A percentile compares a stretch with the other conserved stretches of the same genome.
phyloP scores from a whole-genome alignment of 2,888 invertebrate genomes.

The Phyto melanocephala region DNA sequence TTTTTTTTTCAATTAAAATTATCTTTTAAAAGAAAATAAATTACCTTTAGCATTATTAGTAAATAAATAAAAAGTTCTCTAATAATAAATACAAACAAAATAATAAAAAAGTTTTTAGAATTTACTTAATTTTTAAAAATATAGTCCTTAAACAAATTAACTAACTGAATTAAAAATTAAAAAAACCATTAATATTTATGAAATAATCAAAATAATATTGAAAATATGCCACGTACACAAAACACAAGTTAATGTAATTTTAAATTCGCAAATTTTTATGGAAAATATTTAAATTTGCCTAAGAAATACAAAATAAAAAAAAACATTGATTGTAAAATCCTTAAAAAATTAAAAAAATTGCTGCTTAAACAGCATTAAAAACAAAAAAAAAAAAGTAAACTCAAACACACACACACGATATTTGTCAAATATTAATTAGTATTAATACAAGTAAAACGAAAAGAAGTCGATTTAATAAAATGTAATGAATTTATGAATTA shows the following conservation, averaged over 20 bases:
- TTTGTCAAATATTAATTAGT: slow-evolving; percentile 62
- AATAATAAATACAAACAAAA: slow-evolving; percentile 10
- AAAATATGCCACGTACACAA: slow-evolving; percentile 64
- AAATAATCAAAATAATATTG: slow-evolving; percentile 69
- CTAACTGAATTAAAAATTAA: slow-evolving; percentile 57
- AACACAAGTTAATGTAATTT: slow-evolving; percentile 58
- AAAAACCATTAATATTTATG: slow-evolving; percentile 67
- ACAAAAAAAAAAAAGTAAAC: background rate
- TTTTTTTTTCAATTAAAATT: background rate
- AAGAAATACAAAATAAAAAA: slow-evolving; percentile 14
- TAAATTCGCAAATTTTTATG: slow-evolving; percentile 56
- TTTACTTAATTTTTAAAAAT: slow-evolving; percentile 65
- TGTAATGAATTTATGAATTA: slow-evolving; percentile 64
- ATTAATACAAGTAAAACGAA: slow-evolving; percentile 40
- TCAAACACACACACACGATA: slow-evolving; percentile 33
- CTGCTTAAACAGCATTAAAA: slow-evolving; percentile 40
- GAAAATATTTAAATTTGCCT: slow-evolving; percentile 30
- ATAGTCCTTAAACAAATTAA: slow-evolving; percentile 64
- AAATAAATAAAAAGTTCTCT: slow-evolving; percentile 31
- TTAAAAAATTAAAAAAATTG: slow-evolving; percentile 9
- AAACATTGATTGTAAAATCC: slow-evolving; percentile 52
- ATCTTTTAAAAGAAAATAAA: background rate
- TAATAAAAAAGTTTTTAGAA: slow-evolving; percentile 64
- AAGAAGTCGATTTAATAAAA: slow-evolving; percentile 61
- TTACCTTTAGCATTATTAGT: slow-evolving; percentile 36